These are phyloP conservation scores for Doryteuthis pealeii DNA, from an alignment of 1,140 invertebrate genomes.

Conservation along the genomic window DNA sequence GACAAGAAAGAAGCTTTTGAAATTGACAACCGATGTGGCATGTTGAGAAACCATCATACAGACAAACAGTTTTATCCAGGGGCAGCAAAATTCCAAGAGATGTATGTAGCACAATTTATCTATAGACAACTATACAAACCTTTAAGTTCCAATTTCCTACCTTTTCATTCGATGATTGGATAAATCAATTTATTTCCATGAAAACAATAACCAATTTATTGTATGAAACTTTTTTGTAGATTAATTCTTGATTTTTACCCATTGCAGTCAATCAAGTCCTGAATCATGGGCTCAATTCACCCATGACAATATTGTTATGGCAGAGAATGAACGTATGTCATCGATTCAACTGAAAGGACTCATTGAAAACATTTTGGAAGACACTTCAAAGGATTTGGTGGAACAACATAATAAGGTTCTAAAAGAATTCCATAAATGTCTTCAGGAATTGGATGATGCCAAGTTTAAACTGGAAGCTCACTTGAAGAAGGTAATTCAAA, in stretches of 20 bases:
- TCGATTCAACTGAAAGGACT: slow-evolving; percentile 59
- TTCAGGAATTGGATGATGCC: slow-evolving; percentile 59
- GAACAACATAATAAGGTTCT: slow-evolving; percentile 60
- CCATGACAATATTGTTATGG: slow-evolving; percentile 60
- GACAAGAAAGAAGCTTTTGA: slow-evolving; percentile 81
- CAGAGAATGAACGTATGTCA: slow-evolving; percentile 60
- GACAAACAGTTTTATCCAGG: slow-evolving; percentile 61
- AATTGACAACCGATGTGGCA: slow-evolving; percentile 65
- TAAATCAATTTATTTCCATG: no score
- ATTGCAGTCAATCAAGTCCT: slow-evolving; percentile 59
- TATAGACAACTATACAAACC: background rate
- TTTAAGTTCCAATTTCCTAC: background rate
- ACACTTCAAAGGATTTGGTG: slow-evolving; percentile 60
- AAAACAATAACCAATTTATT: no score
- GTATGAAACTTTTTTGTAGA: no score
- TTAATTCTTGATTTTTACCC: no score
- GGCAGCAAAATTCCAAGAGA: slow-evolving; percentile 60
- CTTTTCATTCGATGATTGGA: background rate
- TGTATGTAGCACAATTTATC: slow-evolving; percentile 49
- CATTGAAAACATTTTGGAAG: slow-evolving; percentile 58
- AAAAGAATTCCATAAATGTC: slow-evolving; percentile 53
- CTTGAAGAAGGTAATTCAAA: slow-evolving; percentile 52
- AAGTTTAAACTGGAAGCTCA: slow-evolving; percentile 59
- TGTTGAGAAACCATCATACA: slow-evolving; percentile 55
- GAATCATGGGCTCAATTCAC: slow-evolving; percentile 62